These are phyloP conservation scores for Teinopalpus imperialis DNA, from an alignment of 2,888 invertebrate genomes.

Conservation along the genomic window DNA sequence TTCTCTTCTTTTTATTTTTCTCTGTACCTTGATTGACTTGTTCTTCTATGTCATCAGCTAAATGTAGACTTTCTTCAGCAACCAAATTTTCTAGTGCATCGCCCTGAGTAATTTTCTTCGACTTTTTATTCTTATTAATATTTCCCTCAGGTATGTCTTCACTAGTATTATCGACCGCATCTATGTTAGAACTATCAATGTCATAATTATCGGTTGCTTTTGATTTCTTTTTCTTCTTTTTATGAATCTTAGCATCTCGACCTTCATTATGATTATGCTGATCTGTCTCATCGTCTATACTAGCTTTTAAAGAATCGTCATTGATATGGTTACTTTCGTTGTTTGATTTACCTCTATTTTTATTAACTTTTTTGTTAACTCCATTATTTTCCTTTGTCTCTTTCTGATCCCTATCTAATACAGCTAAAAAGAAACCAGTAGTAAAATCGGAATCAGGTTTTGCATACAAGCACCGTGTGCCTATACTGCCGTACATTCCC, in stretches of 20 bases:
- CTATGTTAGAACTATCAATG: background rate
- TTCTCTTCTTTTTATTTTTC: constrained; percentile 36
- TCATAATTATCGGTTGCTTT: background rate
- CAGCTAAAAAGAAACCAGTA: constrained; percentile 97
- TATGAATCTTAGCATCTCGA: background rate
- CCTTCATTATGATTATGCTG: background rate
- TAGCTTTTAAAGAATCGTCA: background rate
- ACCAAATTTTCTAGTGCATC: background rate
- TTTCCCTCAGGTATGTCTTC: constrained; percentile 26
- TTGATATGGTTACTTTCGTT: constrained; percentile 3
- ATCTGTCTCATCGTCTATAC: background rate
- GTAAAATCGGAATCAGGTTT: constrained; percentile 89
- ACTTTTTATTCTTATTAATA: constrained; percentile 30
- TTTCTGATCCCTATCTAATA: constrained; percentile 86
- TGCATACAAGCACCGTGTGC: constrained; percentile 89
- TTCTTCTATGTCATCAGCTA: constrained; percentile 6
- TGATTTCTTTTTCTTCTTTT: constrained; percentile 16
- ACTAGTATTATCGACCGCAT: background rate
- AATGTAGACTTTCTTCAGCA: background rate
- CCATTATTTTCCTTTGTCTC: too few species aligned
- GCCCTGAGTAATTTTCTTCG: constrained; percentile 23
- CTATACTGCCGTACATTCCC: constrained; percentile 84
- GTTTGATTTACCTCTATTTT: constrained; percentile 24
- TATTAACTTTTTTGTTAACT: constrained; percentile 25
- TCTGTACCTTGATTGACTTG: constrained; percentile 14